A percentile compares a stretch with the other conserved stretches of the same genome.
These are phyloP conservation scores for Ennomos quercinarius DNA, from an alignment of 2,888 invertebrate genomes.

Conservation along the genomic window DNA sequence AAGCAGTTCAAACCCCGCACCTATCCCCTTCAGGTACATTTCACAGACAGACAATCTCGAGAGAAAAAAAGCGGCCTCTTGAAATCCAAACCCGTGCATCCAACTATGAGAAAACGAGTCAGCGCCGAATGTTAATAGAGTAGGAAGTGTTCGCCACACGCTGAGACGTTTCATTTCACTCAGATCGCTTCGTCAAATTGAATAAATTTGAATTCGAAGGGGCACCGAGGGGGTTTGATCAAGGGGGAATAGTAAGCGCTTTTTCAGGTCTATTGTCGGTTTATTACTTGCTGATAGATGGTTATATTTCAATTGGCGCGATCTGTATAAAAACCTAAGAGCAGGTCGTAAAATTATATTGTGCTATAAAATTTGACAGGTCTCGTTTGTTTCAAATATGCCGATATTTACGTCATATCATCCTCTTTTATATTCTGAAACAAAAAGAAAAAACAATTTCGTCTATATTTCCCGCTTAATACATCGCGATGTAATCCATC, in stretches of 20 bases:
- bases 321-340: background rate
- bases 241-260: conserved; percentile 32
- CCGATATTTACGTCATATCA: conserved; percentile 19
- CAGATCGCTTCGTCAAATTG: conserved; percentile 71
- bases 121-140: conserved; percentile 44
- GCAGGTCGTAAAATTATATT: background rate
- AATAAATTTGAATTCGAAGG: conserved; percentile 80
- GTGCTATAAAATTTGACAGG: conserved; percentile 11
- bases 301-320: too few relatives aligned
- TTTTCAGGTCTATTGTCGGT: conserved; percentile 30
- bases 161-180: conserved; percentile 74
- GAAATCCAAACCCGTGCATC: conserved; percentile 44
- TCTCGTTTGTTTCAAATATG: conserved; percentile 19
- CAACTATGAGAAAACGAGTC: conserved; percentile 54
- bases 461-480: conserved; percentile 30
- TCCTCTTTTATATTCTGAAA: conserved; percentile 23
- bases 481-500: conserved; percentile 40
- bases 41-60: conserved; percentile 32
- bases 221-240: conserved; percentile 32
- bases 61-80: conserved; percentile 37
- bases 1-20: conserved; percentile 16
- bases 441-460: conserved; percentile 33
- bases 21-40: conserved; percentile 30
- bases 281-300: conserved; percentile 5
- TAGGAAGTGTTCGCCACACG: conserved; percentile 52